Conservation (phyloP, 2,888 invertebrate genomes). For the Synanthedon formicaeformis region DNA sequence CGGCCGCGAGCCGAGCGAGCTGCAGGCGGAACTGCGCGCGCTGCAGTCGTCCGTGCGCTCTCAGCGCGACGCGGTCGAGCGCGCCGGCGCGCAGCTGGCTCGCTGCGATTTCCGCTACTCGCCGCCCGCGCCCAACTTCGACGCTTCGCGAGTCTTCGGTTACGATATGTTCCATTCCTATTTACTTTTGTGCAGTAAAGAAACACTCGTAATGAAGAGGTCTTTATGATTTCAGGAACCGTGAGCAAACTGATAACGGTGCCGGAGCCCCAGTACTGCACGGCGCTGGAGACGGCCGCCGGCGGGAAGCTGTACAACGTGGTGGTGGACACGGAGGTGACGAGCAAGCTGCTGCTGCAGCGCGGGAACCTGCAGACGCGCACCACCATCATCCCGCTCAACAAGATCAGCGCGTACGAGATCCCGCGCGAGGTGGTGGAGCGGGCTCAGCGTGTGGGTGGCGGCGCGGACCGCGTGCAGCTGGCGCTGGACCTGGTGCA, state of each 20-base stretch:
- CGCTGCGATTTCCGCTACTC: neutral
- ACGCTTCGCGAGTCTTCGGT: neutral
- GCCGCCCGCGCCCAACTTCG: neutral
- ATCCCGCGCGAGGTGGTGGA: slow-evolving; percentile 73
- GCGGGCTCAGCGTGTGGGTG: slow-evolving; percentile 76
- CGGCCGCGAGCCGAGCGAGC: slow-evolving; percentile 64
- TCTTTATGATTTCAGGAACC: slow-evolving; percentile 68
- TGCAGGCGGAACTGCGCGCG: slow-evolving; percentile 57
- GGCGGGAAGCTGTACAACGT: slow-evolving; percentile 93
- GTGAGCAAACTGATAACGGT: slow-evolving; percentile 84
- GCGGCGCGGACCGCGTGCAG: slow-evolving; percentile 83
- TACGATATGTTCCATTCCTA: neutral
- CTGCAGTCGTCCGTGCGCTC: slow-evolving; percentile 68
- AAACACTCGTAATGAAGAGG: too few species aligned
- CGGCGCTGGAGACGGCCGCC: slow-evolving; percentile 87
- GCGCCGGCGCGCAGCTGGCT: slow-evolving; percentile 56
- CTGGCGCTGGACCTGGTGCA: slow-evolving; percentile 84
- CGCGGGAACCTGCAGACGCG: slow-evolving; percentile 83
- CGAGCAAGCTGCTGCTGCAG: slow-evolving; percentile 87
- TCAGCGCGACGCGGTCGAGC: slow-evolving; percentile 68
- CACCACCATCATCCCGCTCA: slow-evolving; percentile 91
- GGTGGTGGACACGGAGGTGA: slow-evolving; percentile 87
- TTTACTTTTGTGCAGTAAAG: too few species aligned
- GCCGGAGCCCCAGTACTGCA: slow-evolving; percentile 75
- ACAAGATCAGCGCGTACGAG: slow-evolving; percentile 79